phyloP scores from a whole-genome alignment of 2,797 vertebrate species.

The Macropodus opercularis region DNA sequence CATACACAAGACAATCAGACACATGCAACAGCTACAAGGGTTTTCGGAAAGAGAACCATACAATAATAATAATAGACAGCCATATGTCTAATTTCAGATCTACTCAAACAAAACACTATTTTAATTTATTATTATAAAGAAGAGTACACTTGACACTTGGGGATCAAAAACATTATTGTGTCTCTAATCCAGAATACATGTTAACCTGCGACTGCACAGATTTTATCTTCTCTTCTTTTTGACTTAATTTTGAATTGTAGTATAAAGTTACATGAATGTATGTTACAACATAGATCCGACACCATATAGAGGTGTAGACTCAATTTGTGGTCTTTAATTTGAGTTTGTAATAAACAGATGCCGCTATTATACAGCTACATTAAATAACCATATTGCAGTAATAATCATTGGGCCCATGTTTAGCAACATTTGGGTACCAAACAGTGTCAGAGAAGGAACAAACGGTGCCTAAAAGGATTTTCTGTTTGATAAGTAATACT shows the following conservation, averaged over 20 bases:
- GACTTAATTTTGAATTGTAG: background rate
- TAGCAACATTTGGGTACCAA: background rate
- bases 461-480: background rate
- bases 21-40: constrained; percentile 63
- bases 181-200: background rate
- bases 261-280: constrained; percentile 12
- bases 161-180: constrained; percentile 3
- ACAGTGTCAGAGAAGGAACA: background rate
- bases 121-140: constrained; percentile 36
- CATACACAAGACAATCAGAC: constrained; percentile 54
- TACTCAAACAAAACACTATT: constrained; percentile 27
- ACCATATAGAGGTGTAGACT: background rate
- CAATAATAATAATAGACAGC: constrained; percentile 27
- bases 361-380: background rate
- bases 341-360: constrained; percentile 2
- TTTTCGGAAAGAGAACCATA: constrained; percentile 57
- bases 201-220: background rate
- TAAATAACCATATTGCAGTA: constrained; percentile 4
- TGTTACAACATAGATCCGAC: constrained; percentile 6
- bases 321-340: constrained; percentile 17
- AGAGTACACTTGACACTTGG: background rate
- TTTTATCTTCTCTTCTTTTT: background rate
- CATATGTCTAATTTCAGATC: constrained; percentile 43
- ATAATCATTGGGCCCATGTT: constrained; percentile 10
- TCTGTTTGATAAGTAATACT: constrained; percentile 6